phyloP scores from a whole-genome alignment of 2,113 vertebrate genomes.

The Tragelaphus imberbis region DNA sequence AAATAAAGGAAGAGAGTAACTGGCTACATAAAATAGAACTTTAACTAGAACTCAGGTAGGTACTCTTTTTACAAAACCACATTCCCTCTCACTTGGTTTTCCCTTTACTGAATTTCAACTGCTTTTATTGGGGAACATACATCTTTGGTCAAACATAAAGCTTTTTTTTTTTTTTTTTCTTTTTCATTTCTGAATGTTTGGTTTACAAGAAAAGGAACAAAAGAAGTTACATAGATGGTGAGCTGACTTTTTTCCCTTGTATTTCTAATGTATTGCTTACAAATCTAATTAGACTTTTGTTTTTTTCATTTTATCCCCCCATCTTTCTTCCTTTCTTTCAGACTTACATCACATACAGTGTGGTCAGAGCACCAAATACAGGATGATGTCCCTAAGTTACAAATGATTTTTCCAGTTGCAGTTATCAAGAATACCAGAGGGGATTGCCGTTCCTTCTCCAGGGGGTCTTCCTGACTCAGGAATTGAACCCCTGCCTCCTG shows the following conservation, averaged over 20 bases:
- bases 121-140: neutral
- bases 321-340: neutral
- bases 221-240: neutral
- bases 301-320: neutral
- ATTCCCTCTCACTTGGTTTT: neutral
- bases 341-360: neutral
- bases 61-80: neutral
- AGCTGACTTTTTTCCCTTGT: neutral
- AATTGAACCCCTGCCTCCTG: fast-evolving
- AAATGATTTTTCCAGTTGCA: neutral
- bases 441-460: neutral
- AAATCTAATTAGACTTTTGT: neutral
- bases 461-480: neutral
- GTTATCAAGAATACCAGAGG: neutral
- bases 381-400: neutral
- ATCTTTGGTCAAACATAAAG: neutral
- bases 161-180: neutral
- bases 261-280: neutral
- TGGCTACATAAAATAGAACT: neutral
- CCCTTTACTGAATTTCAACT: neutral
- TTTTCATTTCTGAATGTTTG: neutral
- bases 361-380: neutral
- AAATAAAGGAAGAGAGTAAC: neutral
- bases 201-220: neutral
- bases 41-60: neutral